Base-by-base conservation (phyloP, 1,140 invertebrate genomes). In the Steinernema feltiae region DNA sequence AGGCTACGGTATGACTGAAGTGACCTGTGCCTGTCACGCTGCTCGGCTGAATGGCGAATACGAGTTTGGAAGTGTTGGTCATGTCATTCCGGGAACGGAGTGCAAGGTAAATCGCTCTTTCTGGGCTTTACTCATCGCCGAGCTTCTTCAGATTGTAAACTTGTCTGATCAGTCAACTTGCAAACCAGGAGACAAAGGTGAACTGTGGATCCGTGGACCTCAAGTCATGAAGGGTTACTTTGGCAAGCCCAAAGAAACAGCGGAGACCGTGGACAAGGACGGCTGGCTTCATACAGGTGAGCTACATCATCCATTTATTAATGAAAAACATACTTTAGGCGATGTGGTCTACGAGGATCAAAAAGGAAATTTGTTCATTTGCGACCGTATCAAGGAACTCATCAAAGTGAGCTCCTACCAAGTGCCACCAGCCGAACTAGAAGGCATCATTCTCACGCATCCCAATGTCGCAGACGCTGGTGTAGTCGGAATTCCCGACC, bases 381-480 rank as follows among this genome's bases (percentile, higher is more conserved):
- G 92, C 0, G 93, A 94, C 80, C 88, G 93, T 74, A 82, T 94
- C 70, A 95, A 94, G 83, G 93, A 94, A 85, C 89, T 94, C 12
- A 94, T 95, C 75, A 95, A 95, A 88, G 92, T 92, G 69, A 93
- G 93, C 88, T 92, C 92, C 77, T 91, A 92, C 82, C 92, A 93
- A 89, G 91, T 78, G 30, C 92, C 92, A 27, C 93, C 93, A 30
- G 91, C 92, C 0, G 92, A 94, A 88, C 88, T 94, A 48, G 93
- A 94, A 87, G 91, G 90, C 82, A 87, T 94, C 12, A 89, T 94
- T 12, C 87, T 92, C 73, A 89, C 91, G 78, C 88, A 91, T 53
- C 90, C 91, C 0, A 90, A 90, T 72, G 90, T 94, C 1, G 89
- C 89, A 7, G 92, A 93, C 85, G 91, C 90, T 15, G 92, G 91